Evolutionary conservation across 2,888 invertebrate species (phyloP).

Genomic region (Patella depressa): DNA sequence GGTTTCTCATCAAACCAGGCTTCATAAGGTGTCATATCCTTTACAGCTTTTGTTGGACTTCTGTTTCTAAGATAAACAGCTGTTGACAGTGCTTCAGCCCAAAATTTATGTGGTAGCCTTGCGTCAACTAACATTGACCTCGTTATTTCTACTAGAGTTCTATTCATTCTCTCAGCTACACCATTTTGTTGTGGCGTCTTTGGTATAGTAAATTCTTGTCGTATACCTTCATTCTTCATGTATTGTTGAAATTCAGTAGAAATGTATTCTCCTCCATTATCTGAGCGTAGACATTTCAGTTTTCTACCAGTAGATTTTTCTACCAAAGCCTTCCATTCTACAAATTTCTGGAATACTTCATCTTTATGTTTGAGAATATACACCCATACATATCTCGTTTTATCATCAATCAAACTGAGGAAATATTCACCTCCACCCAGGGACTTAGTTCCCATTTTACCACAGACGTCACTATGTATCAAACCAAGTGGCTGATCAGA

Average conservation of each 20-base stretch:
- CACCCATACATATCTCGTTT: neutral
- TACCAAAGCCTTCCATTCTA: neutral
- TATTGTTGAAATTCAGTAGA: neutral
- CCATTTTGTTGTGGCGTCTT: constrained; percentile 67
- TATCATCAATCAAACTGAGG: neutral
- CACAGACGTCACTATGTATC: neutral
- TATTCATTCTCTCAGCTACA: constrained; percentile 58
- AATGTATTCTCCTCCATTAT: neutral
- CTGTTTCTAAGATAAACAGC: constrained; percentile 63
- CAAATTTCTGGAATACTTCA: neutral
- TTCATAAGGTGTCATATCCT: constrained; percentile 40
- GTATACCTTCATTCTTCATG: constrained; percentile 45
- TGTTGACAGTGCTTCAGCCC: constrained; percentile 64
- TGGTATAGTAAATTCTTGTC: constrained; percentile 55
- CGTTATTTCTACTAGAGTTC: constrained; percentile 58
- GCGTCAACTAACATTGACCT: constrained; percentile 57
- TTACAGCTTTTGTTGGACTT: constrained; percentile 40
- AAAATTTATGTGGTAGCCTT: constrained; percentile 48
- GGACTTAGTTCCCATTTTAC: too few relatives aligned
- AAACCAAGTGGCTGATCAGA: neutral
- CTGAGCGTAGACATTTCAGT: neutral
- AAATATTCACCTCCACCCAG: neutral
- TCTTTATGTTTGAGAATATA: neutral
- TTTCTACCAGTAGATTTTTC: neutral
- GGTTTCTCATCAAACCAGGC: constrained; percentile 32